Evolutionary conservation across 2,888 invertebrate genomes (phyloP), one percentile per base, ranked within the genome.

Genomic region (Conomelus anceps): DNA sequence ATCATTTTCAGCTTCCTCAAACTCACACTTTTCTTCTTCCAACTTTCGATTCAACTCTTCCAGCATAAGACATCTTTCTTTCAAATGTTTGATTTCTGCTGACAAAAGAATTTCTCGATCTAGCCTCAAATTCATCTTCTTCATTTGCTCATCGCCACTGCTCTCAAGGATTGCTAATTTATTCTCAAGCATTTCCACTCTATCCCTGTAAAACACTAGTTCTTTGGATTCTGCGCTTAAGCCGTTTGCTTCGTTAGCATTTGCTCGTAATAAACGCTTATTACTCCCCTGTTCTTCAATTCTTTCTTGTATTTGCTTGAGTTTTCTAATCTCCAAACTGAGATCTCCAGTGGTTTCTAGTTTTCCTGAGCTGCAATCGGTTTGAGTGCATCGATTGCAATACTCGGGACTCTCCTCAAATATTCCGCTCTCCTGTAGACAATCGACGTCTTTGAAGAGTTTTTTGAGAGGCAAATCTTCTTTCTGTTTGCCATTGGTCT

Each of bases 1-100:
- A 92, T 96, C 96, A 94, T 96, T 96, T 93, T 96, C 96, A 26
- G 96, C 96, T 93, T 96, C 96, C 93, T 96, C 96, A 91, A 96
- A 94, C 93, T 96, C 96, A 92, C 96, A 96, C 93, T 95, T 95
- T 92, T 96, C 96, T 92, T 96, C 96, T 92, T 96, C 96, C 91
- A 96, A 93, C 91, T 94, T 94, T 89, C 95, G 94, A 93, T 96
- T 96, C 92, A 96, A 95, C 87, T 95, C 94, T 92, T 95, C 94
- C 92, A 96, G 94, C 92, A 94, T 94, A 91, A 94, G 93, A 88
- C 96, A 94, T n/a, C 94, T 93, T 89, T 94, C 93, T 0, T 92
- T 93, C 41, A 94, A 92, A 88, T 94, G 93, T 91, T 94, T 93
- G 0, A 94, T 93, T 90, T 94, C 92, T 84, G 93, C 93, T 89